Conservation (phyloP, 2,888 invertebrate species). For the Erpobdella octoculata region DNA sequence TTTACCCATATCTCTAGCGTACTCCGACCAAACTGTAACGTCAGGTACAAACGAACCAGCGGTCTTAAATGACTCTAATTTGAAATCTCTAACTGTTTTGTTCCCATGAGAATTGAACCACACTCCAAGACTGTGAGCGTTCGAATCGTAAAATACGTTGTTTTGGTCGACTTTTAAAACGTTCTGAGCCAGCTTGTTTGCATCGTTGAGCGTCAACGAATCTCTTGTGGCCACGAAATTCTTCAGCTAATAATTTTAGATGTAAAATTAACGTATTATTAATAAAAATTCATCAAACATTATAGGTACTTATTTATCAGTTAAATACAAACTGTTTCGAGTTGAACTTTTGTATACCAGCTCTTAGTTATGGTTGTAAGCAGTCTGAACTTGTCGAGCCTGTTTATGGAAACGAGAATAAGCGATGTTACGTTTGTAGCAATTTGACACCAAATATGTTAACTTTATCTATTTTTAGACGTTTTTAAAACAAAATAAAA, state of each 20-base stretch:
- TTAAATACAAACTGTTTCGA: too few species aligned
- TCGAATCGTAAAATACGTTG: neutral
- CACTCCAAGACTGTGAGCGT: neutral
- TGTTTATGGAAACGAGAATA: too few species aligned
- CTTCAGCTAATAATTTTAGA: constrained; percentile 6
- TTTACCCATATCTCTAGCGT: too few species aligned
- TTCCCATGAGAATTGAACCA: neutral
- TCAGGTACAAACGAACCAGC: too few species aligned
- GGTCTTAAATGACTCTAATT: too few species aligned
- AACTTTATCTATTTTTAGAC: neutral
- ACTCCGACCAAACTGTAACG: too few species aligned
- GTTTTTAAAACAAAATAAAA: neutral
- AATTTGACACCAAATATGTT: neutral
- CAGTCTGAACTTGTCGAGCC: too few species aligned
- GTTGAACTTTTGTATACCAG: too few species aligned
- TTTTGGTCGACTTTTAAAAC: neutral
- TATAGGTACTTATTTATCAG: too few species aligned
- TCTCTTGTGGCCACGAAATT: neutral
- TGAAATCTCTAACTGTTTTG: neutral
- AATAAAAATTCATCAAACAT: too few species aligned
- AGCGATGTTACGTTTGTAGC: neutral
- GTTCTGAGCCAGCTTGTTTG: neutral
- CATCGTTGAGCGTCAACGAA: neutral
- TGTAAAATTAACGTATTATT: too few species aligned
- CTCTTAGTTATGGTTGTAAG: too few species aligned